These are phyloP conservation scores for Drosophila auraria DNA, from an alignment of 1,140 invertebrate genomes.

Conservation along the genomic window DNA sequence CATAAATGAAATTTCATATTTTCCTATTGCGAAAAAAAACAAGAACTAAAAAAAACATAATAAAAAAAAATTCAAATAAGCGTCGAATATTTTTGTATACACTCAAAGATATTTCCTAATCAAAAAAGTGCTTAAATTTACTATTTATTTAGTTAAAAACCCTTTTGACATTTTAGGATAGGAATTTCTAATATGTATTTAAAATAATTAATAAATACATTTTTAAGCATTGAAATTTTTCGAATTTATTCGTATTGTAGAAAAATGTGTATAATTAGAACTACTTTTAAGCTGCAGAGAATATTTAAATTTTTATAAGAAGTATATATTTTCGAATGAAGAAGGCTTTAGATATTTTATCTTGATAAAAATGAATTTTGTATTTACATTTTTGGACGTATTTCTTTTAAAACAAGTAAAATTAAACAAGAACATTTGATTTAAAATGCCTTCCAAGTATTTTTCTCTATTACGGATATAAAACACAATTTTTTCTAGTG, in stretches of 20 bases:
- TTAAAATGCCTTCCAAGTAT: background rate
- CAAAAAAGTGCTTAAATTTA: background rate
- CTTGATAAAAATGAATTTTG: background rate
- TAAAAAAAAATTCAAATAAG: background rate
- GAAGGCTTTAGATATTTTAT: no score
- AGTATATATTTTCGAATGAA: no score
- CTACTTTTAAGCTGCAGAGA: background rate
- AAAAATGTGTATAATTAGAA: background rate
- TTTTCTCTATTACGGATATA: no score
- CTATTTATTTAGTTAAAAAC: no score
- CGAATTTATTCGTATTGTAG: background rate
- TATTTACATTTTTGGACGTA: background rate
- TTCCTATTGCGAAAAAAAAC: conserved; percentile 56
- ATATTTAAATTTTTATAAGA: no score
- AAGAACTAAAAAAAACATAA: no score
- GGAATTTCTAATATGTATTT: no score
- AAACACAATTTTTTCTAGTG: conserved; percentile 19
- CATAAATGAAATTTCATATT: conserved; percentile 80
- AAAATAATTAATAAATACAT: no score
- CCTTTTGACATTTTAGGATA: no score
- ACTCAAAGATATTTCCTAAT: background rate
- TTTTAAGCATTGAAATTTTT: background rate
- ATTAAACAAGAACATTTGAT: background rate
- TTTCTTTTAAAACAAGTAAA: background rate
- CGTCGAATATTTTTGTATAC: conserved; percentile 8